Evolutionary conservation across 2,888 invertebrate species (phyloP), one percentile per base, ranked within the genome.

Genomic region (Diplazon laetatorius): DNA sequence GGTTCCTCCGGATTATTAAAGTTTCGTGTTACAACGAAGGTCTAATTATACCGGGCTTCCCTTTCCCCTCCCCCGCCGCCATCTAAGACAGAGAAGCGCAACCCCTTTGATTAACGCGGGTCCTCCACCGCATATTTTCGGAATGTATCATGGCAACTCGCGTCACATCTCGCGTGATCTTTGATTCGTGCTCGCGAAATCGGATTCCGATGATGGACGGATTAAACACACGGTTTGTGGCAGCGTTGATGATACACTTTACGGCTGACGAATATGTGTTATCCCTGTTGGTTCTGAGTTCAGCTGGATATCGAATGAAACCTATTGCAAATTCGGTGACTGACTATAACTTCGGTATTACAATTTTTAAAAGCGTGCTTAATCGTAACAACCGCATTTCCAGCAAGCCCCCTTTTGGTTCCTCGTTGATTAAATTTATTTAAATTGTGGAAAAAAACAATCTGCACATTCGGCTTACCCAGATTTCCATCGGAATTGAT

Each of bases 1-100:
- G 81, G 75, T 82, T 81, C 76, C 80, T 70, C 82, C 82, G 82
- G 84, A 83, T 86, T 87, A 87, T 88, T 85, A 87, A 85, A 81
- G 85, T 84, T 82, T 88, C 85, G 72, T 76, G 82, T 88, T 87
- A 80, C 87, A 52, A 18, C 68, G 59, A 57, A 55, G 35, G 55
- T 65, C 35, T 75, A 79, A 79, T 79, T 79, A 75, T 69, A 68
- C 46, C 62, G 37, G 52, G 59, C 44, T 62, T 65, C 71, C 48
- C 30, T 6, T 6, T 30, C 30, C 30, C 30, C 30, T 2, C 30
- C 6, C 30, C 6, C 30, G 2, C 6, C 30, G 1, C 42, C 52
- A 57, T 55, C 74, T 63, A 69, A 72, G 75, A 72, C 71, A 22
- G 35, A 22, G 35, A 79, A 75, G 35, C 35, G 63, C 68, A 68